A percentile compares a stretch with the other conserved stretches of the same genome.
Evolutionary conservation across 2,888 invertebrate species (phyloP).

Genomic region (Drosophila mimetica): DNA sequence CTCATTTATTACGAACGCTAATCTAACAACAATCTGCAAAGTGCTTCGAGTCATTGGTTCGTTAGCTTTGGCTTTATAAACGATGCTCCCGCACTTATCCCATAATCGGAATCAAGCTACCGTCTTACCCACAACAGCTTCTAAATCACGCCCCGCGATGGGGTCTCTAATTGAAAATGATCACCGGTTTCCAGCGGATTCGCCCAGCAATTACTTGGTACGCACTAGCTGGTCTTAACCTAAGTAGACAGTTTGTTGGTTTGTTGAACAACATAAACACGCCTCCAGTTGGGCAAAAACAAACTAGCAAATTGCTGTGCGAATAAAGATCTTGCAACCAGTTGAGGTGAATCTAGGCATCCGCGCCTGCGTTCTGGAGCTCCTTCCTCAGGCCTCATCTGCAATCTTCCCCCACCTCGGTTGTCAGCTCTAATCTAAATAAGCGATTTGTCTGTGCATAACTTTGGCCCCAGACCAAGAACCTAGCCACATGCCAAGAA

Average conservation of each 20-base stretch:
- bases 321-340: constrained; percentile 54
- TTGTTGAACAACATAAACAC: constrained; percentile 59
- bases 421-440: constrained; percentile 74
- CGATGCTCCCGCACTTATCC: constrained; percentile 43
- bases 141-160: constrained; percentile 40
- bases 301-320: constrained; percentile 39
- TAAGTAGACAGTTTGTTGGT: constrained; percentile 68
- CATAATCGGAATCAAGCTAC: constrained; percentile 48
- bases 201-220: constrained; percentile 38
- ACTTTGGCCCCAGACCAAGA: constrained; percentile 48
- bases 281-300: constrained; percentile 29
- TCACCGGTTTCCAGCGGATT: constrained; percentile 37
- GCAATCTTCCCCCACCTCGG: constrained; percentile 21
- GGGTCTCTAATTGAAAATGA: constrained; percentile 68
- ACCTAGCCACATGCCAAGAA: constrained; percentile 16
- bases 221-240: constrained; percentile 49
- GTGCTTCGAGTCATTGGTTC: constrained; percentile 46
- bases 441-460: constrained; percentile 74
- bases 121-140: constrained; percentile 55
- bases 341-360: constrained; percentile 26
- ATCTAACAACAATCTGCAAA: constrained; percentile 40
- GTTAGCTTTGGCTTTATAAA: constrained; percentile 37
- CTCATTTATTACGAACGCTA: constrained; percentile 40
- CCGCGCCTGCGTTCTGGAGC: constrained; percentile 38
- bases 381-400: constrained; percentile 13